A percentile compares a stretch with the other conserved stretches of the same genome.
These are phyloP conservation scores for Radopholus similis DNA, from an alignment of 1,140 invertebrate genomes.

Conservation along the genomic window DNA sequence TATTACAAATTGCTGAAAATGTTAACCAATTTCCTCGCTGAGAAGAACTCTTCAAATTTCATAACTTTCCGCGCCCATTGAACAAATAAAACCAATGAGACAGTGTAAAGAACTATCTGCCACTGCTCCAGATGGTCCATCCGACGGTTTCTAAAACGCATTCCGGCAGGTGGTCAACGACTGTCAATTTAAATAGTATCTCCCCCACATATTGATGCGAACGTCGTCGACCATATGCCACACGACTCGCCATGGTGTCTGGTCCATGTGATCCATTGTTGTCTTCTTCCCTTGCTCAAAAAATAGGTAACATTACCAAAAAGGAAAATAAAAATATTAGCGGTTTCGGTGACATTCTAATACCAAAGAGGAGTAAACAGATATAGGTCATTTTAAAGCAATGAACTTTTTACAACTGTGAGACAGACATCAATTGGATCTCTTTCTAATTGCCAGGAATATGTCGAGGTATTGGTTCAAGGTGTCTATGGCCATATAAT, in stretches of 20 bases:
- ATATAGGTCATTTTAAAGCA: background rate
- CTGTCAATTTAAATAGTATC: background rate
- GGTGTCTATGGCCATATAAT: constrained; percentile 36
- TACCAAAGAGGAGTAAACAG: no score
- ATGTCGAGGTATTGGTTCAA: constrained; percentile 34
- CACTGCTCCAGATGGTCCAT: constrained; percentile 49
- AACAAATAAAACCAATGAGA: constrained; percentile 37
- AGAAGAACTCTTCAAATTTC: constrained; percentile 40
- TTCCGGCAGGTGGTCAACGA: background rate
- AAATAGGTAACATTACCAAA: background rate
- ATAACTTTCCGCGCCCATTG: constrained; percentile 43
- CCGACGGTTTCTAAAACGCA: constrained; percentile 21
- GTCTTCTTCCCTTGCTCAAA: background rate
- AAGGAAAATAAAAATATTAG: background rate
- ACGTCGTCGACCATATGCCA: constrained; percentile 37
- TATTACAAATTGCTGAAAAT: constrained; percentile 20
- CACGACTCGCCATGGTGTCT: constrained; percentile 37
- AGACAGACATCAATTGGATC: constrained; percentile 9
- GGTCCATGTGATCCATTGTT: constrained; percentile 28
- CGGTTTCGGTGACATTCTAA: background rate
- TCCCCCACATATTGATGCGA: constrained; percentile 21
- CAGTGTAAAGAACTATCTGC: constrained; percentile 43
- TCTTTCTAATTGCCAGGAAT: constrained; percentile 35
- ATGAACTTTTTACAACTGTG: constrained; percentile 12
- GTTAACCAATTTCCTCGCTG: constrained; percentile 27